Conservation (phyloP, 2,888 invertebrate species). For the Polyommatus icarus region DNA sequence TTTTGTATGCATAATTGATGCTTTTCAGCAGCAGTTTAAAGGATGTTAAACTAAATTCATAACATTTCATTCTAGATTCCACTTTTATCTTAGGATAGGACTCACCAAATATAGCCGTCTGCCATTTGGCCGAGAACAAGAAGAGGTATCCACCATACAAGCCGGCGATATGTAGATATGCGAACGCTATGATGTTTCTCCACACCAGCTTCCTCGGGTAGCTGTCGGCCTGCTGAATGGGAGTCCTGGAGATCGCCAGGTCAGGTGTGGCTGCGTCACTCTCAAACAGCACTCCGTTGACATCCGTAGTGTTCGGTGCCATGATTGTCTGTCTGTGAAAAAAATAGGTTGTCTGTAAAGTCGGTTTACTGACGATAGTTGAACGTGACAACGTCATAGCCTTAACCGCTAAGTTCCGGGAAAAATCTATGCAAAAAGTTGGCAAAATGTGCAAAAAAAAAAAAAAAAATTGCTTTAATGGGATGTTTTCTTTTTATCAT, state of each 20-base stretch:
- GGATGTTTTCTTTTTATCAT: too few species aligned
- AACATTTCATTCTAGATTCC: not conserved
- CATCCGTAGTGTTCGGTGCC: constrained; percentile 70
- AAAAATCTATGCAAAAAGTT: too few species aligned
- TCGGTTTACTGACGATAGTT: too few species aligned
- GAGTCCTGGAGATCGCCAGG: constrained; percentile 60
- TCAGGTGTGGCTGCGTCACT: constrained; percentile 72
- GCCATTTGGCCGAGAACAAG: constrained; percentile 86
- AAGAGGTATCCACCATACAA: constrained; percentile 87
- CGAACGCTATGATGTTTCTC: constrained; percentile 90
- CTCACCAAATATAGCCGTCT: constrained; percentile 87
- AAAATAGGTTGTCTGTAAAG: too few species aligned
- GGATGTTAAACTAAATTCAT: too few species aligned
- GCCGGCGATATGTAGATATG: constrained; percentile 87
- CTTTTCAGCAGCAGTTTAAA: too few species aligned
- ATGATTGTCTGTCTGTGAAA: constrained; percentile 47
- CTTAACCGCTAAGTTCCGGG: too few species aligned
- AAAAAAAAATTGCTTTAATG: too few species aligned
- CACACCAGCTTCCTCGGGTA: constrained; percentile 85
- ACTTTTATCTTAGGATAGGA: too few species aligned
- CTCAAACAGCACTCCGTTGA: constrained; percentile 73
- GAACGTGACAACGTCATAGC: too few species aligned
- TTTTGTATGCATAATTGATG: not conserved
- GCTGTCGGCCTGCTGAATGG: constrained; percentile 76
- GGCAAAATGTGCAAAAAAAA: too few species aligned